Conservation (phyloP, 2,888 invertebrate genomes). For the Lepidochitona cinerea region DNA sequence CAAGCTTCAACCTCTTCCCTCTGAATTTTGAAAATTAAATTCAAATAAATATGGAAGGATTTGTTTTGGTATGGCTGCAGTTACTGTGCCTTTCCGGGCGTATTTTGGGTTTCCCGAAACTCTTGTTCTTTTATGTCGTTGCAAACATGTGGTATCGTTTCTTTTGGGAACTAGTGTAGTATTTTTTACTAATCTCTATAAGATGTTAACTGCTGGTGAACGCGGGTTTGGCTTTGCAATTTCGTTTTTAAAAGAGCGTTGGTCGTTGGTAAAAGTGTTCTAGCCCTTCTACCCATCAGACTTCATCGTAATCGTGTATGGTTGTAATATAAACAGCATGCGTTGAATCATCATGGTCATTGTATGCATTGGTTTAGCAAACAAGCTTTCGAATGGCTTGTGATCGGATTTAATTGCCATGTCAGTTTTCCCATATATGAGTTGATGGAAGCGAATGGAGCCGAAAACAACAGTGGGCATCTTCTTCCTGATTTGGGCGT, state of each 20-base stretch:
- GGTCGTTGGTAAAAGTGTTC: constrained; percentile 24
- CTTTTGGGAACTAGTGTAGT: too few species aligned
- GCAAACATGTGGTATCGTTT: too few species aligned
- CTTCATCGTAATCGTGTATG: constrained; percentile 11
- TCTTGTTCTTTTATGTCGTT: too few species aligned
- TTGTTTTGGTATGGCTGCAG: too few species aligned
- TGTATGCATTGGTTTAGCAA: constrained; percentile 9
- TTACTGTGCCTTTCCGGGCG: too few species aligned
- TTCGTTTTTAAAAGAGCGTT: not conserved
- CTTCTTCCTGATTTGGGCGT: constrained; percentile 12
- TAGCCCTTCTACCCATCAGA: constrained; percentile 27
- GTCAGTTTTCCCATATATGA: constrained; percentile 12
- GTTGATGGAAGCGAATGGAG: constrained; percentile 9
- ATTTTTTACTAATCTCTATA: not conserved
- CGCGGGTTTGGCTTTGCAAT: not conserved
- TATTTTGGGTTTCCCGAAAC: too few species aligned
- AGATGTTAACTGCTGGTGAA: not conserved
- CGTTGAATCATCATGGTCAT: constrained; percentile 3
- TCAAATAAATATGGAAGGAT: too few species aligned
- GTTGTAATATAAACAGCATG: constrained; percentile 18
- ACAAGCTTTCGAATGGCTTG: constrained; percentile 12
- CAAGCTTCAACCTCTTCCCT: too few species aligned
- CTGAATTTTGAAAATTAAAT: too few species aligned
- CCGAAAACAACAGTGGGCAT: constrained; percentile 1
- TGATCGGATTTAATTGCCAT: constrained; percentile 19